A percentile compares a stretch with the other conserved stretches of the same genome.
Conservation (phyloP, 2,797 vertebrate genomes). For the Hippocampus kuda region DNA sequence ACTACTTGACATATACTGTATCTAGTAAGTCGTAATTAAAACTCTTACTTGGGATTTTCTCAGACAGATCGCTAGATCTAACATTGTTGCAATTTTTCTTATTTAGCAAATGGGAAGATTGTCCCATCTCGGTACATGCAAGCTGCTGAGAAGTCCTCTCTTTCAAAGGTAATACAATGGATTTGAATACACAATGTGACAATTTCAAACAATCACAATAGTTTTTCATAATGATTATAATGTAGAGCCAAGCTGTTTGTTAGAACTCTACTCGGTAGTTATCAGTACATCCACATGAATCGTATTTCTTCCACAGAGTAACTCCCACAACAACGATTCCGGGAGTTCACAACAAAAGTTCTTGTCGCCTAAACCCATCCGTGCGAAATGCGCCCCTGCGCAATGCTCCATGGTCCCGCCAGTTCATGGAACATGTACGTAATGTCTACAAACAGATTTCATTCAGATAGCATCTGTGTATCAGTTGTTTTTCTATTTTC, state of each 20-base stretch:
- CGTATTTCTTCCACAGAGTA: slow-evolving; percentile 13
- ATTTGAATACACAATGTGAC: not conserved
- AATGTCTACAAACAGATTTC: slow-evolving; percentile 6
- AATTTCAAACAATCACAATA: not conserved
- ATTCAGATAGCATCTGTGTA: not conserved
- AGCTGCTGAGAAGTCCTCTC: slow-evolving; percentile 52
- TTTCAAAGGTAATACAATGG: slow-evolving; percentile 58
- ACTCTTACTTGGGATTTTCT: no score
- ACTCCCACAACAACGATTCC: not conserved
- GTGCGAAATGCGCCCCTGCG: slow-evolving; percentile 42
- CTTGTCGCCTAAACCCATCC: slow-evolving; percentile 40
- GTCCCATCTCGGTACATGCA: slow-evolving; percentile 79
- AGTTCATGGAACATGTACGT: slow-evolving; percentile 22
- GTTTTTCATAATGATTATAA: not conserved
- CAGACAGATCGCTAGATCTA: no score
- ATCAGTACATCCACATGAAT: not conserved
- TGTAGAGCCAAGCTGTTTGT: not conserved
- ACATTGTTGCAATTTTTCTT: not conserved
- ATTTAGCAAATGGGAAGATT: slow-evolving; percentile 58
- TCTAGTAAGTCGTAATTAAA: no score
- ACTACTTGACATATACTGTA: no score
- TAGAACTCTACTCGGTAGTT: slow-evolving; percentile 26
- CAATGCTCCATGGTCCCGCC: slow-evolving; percentile 32
- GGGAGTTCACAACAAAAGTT: slow-evolving; percentile 7
- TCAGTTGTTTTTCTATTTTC: not conserved